Percentiles rank a stretch among this genome's conserved stretches.
Evolutionary conservation across 2,113 vertebrate species (phyloP).

Genomic region (Perognathus longimembris): DNA sequence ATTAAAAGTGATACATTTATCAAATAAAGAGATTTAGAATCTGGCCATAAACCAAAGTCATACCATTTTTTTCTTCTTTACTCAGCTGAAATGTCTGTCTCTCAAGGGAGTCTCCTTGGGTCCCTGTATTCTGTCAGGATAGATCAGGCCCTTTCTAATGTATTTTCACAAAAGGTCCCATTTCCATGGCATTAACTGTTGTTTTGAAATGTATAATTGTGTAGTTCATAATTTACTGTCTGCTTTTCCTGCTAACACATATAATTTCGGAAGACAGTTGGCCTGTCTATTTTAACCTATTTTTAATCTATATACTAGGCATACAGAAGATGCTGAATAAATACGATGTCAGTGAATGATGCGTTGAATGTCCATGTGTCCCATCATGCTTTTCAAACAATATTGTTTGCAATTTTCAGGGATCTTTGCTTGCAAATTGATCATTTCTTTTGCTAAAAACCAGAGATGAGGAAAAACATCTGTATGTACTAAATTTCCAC

Average conservation of each 20-base stretch:
- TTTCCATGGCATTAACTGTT: background rate
- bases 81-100: background rate
- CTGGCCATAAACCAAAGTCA: background rate
- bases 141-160: background rate
- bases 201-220: background rate
- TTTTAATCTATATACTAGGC: background rate
- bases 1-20: background rate
- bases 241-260: background rate
- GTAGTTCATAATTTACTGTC: background rate
- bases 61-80: background rate
- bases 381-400: slow-evolving; percentile 3
- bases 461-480: background rate
- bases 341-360: background rate
- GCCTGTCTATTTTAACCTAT: background rate
- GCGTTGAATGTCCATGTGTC: background rate
- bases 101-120: background rate
- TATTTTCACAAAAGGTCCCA: background rate
- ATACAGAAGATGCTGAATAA: background rate
- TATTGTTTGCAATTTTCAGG: background rate
- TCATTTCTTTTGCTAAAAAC: slow-evolving; percentile 22
- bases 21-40: background rate
- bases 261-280: background rate
- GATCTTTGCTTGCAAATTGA: background rate
- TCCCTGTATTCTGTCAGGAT: background rate
- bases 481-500: background rate